A percentile compares a stretch with the other conserved stretches of the same genome.
Evolutionary conservation across 2,797 vertebrate genomes (phyloP).

Genomic region (Hippocampus kuda): DNA sequence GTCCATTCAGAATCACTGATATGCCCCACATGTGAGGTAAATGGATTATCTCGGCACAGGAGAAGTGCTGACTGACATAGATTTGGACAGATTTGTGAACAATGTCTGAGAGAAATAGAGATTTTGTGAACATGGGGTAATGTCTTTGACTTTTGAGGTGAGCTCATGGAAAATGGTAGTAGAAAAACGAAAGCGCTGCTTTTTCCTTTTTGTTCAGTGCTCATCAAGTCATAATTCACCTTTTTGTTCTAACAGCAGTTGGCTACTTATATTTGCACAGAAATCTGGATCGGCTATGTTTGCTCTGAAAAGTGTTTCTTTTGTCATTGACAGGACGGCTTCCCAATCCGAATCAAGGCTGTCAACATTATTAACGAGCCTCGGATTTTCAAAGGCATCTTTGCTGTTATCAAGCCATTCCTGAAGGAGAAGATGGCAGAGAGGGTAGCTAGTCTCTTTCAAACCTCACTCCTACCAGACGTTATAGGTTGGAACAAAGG

Average conservation of each 20-base stretch:
- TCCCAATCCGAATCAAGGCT: constrained; percentile 97
- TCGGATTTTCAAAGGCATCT: constrained; percentile 97
- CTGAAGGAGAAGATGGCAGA: constrained; percentile 98
- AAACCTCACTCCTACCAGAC: not conserved
- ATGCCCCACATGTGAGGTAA: too few species aligned
- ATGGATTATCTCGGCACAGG: too few species aligned
- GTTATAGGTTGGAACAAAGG: constrained; percentile 21
- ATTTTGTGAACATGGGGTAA: too few species aligned
- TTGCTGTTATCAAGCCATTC: constrained; percentile 97
- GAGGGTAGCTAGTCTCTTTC: constrained; percentile 72
- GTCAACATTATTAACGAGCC: constrained; percentile 97
- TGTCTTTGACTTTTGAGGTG: not conserved
- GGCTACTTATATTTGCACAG: constrained; percentile 13
- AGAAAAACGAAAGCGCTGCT: not conserved
- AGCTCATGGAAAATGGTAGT: not conserved
- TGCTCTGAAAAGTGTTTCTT: constrained; percentile 16
- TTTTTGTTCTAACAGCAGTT: constrained; percentile 3
- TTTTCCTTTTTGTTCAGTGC: not conserved
- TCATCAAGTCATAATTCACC: too few species aligned
- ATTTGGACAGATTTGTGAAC: too few species aligned
- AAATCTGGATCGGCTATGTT: constrained; percentile 6
- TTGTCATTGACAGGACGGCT: constrained; percentile 78
- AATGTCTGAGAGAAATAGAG: too few species aligned
- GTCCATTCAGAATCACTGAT: too few species aligned
- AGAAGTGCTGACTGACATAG: too few species aligned